phyloP scores from a whole-genome alignment of 2,113 vertebrate genomes.

The Gavia stellata region DNA sequence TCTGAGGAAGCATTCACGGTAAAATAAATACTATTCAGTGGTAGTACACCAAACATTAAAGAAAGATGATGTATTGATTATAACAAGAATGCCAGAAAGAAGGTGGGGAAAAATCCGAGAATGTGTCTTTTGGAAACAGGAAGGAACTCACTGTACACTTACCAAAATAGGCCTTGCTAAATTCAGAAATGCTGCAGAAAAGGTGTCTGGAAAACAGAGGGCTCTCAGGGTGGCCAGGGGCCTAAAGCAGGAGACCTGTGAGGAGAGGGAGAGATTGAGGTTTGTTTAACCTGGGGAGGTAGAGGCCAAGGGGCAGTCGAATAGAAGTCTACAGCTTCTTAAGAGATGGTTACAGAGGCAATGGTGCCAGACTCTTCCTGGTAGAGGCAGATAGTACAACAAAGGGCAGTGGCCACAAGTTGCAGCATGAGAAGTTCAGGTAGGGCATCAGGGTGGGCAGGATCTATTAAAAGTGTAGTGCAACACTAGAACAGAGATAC shows the following conservation, averaged over 20 bases:
- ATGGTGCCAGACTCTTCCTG: background rate
- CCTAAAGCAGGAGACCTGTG: background rate
- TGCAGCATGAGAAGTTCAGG: background rate
- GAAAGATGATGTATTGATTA: background rate
- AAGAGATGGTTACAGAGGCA: background rate
- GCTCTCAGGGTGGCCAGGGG: background rate
- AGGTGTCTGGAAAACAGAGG: background rate
- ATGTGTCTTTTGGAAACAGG: background rate
- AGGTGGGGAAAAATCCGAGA: background rate
- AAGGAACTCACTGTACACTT: background rate
- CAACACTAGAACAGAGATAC: background rate
- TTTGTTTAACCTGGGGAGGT: background rate
- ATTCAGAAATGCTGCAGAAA: background rate
- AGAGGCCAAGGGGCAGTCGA: too few relatives aligned
- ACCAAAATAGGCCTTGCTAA: background rate
- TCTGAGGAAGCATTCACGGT: background rate
- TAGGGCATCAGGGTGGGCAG: fast-evolving
- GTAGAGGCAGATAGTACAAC: background rate
- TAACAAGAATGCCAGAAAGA: background rate
- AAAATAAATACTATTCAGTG: background rate
- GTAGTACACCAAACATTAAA: background rate
- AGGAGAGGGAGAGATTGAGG: background rate
- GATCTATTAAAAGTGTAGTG: background rate
- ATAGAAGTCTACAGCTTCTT: background rate
- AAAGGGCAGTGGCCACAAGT: too few relatives aligned